Conservation (phyloP, 1,140 invertebrate species). For the Papilio helenus region DNA sequence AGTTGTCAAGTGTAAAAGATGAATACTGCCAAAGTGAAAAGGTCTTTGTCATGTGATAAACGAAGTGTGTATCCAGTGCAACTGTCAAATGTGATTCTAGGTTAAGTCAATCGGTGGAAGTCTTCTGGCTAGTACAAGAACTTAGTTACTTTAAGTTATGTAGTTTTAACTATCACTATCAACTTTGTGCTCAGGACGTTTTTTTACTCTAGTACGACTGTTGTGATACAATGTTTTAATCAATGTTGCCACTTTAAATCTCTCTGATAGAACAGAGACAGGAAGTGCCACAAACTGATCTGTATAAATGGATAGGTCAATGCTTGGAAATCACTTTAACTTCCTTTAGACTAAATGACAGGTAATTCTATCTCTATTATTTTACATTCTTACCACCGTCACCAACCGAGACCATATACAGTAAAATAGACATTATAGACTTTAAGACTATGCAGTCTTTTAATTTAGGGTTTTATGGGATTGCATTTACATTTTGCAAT, state of each 20-base stretch:
- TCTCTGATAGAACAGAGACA: background rate
- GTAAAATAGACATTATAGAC: background rate
- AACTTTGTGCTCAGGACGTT: background rate
- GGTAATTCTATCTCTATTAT: too few relatives aligned
- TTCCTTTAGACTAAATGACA: too few relatives aligned
- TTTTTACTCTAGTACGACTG: background rate
- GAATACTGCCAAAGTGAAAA: slow-evolving; percentile 6
- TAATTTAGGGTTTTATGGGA: background rate
- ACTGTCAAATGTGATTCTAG: slow-evolving; percentile 35
- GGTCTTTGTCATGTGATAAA: slow-evolving; percentile 19
- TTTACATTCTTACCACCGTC: too few relatives aligned
- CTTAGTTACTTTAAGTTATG: slow-evolving; percentile 11
- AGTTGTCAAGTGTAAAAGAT: background rate
- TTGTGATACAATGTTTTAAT: too few relatives aligned
- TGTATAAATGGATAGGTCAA: too few relatives aligned
- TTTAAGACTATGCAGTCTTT: background rate
- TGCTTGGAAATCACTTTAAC: too few relatives aligned
- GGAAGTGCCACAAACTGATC: too few relatives aligned
- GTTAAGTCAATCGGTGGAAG: slow-evolving; percentile 30
- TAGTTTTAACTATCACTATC: background rate
- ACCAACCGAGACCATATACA: background rate
- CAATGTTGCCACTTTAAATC: background rate
- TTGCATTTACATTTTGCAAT: slow-evolving; percentile 38
- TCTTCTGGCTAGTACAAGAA: slow-evolving; percentile 31
- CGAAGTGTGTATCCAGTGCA: slow-evolving; percentile 18